Evolutionary conservation across 2,888 invertebrate genomes (phyloP), one percentile per base, ranked within the genome.

Genomic region (Perithous albicinctus): DNA sequence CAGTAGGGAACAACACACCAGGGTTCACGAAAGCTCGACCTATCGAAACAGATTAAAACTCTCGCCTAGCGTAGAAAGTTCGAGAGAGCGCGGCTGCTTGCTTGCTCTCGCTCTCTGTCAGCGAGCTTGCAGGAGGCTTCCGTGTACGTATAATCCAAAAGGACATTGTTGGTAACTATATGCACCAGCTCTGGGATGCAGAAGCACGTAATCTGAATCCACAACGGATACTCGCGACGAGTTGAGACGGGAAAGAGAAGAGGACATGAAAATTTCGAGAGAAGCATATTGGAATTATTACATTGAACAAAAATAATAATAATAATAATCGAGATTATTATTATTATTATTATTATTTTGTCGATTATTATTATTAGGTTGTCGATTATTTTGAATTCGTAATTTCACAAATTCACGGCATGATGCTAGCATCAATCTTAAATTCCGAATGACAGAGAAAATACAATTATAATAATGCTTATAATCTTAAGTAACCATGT

Each of bases 21-120:
- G 51, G 23, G 48, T 35, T 32, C 35, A 10, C 32, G 48, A 67
- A 32, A 66, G 75, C 54, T 66, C 29, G 32, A 15, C 56, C 59
- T 35, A 64, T 75, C 75, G 51, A 66, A 75, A 75, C 32, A 56
- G 66, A 66, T 75, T 75, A 75, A 75, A 74, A 75, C 64, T 75
- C 54, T 66, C 56, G 56, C 56, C 29, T 26, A n/a, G 38, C 15
- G 15, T n/a, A 63, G 35, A 38, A 48, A 63, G 38, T 26, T 63
- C 64, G 63, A 18, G 51, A n/a, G 29, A 73, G 35, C 38, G n/a
- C 54, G 54, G 20, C 29, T 41, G 56, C 70, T 70, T 29, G 38
- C 12, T 63, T 26, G 12, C 7, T 23, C 41, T 41, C 41, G 41
- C 23, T 46, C 32, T 67, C 32, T 51, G 48, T 51, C 51, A 18